Evolutionary conservation across 1,140 invertebrate genomes (phyloP).

Genomic region (Berghia stephanieae): DNA sequence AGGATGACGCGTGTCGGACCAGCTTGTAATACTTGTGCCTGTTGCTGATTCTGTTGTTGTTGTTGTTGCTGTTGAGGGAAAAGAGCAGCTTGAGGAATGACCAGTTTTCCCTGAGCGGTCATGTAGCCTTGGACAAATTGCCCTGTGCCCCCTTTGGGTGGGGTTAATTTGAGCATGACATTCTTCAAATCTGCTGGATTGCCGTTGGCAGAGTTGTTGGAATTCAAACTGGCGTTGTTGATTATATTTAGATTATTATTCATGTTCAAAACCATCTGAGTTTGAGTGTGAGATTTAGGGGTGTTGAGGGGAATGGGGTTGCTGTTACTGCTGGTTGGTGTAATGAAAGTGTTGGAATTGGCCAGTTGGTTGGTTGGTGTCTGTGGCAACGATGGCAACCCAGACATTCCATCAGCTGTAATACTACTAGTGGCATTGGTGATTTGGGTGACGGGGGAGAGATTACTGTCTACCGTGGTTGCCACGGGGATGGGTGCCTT

Average conservation of each 20-base stretch:
- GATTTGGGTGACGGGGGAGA: not conserved
- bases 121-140: conserved; percentile 43
- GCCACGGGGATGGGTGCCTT: conserved; percentile 50
- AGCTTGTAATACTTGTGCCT: not conserved
- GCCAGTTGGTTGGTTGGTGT: not conserved
- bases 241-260: not conserved
- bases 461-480: conserved; percentile 27
- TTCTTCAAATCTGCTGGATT: conserved; percentile 27
- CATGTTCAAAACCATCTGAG: not conserved
- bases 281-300: not conserved
- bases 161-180: conserved; percentile 40
- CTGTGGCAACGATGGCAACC: not conserved
- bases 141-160: conserved; percentile 27
- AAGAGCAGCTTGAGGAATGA: conserved; percentile 41
- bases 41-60: conserved; percentile 10
- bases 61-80: conserved; percentile 8
- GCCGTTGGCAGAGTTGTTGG: not conserved
- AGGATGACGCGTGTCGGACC: no score
- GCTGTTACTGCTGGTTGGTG: not conserved
- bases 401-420: not conserved
- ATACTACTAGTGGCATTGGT: conserved; percentile 6
- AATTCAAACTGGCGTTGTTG: not conserved
- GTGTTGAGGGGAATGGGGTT: not conserved
- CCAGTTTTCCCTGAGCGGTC: conserved; percentile 40
- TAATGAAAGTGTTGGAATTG: no score